Base-by-base conservation (phyloP, 2,888 invertebrate genomes). In the Acleris cristana region DNA sequence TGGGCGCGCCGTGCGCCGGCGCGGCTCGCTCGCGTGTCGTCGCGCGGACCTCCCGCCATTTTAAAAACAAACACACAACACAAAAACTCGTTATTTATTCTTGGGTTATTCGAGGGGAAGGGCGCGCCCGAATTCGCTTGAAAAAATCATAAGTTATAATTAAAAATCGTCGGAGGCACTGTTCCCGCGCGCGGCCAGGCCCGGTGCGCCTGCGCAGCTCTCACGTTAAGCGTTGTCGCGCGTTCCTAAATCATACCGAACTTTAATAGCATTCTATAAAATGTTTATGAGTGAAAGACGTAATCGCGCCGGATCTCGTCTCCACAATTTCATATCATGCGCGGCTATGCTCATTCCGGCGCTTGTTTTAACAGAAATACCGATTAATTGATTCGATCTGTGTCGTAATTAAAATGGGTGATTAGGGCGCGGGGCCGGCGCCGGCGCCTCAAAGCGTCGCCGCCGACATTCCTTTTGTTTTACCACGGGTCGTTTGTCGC, bases 311-410 rank as follows among this genome's bases (percentile, higher is more conserved):
- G 61, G 78, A 84, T 85, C 83, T 83, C 76, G 73, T 73, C 75
- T 82, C 79, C 79, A 82, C 76, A 78, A 81, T 84, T 79, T 86
- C 82, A 81, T 82, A 83, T 85, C 79, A 80, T 75, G 81, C 78
- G 79, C 81, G 80, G 82, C 80, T 72, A 84, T 84, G 86, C 86
- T 81, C 81, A 84, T 81, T 83, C 80, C 84, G 84, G 84, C 85
- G 90, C 90, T 90, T 87, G 88, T 89, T 89, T 88, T 89, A 90
- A 91, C 90, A 87, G 88, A 90, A 91, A 91, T 89, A 87, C 90
- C 92, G 90, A 92, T 91, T 91, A 92, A 92, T 92, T 92, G 92
- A 92, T 92, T 92, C 89, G 91, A 92, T 92, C 90, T 91, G 90
- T 90, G 91, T 88, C 87, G 92, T 92, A 92, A 92, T 92, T 92